Base-by-base conservation (phyloP, 2,113 vertebrate genomes). In the Rissa tridactyla region DNA sequence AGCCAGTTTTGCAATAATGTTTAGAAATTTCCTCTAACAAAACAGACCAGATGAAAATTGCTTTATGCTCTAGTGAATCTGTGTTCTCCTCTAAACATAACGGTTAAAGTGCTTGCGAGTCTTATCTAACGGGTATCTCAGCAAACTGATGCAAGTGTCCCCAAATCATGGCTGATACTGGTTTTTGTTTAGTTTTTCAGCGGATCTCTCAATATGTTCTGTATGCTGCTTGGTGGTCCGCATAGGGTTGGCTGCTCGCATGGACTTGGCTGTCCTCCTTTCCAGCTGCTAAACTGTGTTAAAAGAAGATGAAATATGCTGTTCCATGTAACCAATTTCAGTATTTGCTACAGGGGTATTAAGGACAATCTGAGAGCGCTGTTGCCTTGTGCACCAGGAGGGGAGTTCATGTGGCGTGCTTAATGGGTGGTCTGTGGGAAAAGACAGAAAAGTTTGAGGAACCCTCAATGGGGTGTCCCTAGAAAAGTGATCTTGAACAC, bases 1-100 rank as follows among this genome's bases (percentile, higher is more conserved):
- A 94, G 61, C 47, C 36, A 65, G 55, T 97, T 97, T 96, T 96
- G 92, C 88, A 95, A 89, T 88, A 47, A 68, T 49, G 57, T 78
- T 94, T 84, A 95, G 94, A 94, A 89, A 91, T 92, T 71, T 91
- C 58, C 54, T 68, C 69, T 69, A 20, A 78, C 34, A 71, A 90
- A 92, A 58, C 81, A 88, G 73, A 68, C 36, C 49, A 84, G 90
- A 86, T 40, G 69, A 76, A 86, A 82, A 87, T 61, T 61, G 70
- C 81, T 87, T 79, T 92, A n/a, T 89, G 71, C 70, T 68, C n/a
- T 27, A 68, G 34, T 75, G 88, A 76, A 71, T 89, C 54, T 58
- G 36, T 51, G 7, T 79, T 91, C 25, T 84, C 8, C 58, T 92
- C 51, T 78, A 87, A 92, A 76, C 21, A 66, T 71, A 77, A 65